These are phyloP conservation scores for Leptinotarsa undecemlineata DNA, from an alignment of 1,140 invertebrate species.

Conservation along the genomic window DNA sequence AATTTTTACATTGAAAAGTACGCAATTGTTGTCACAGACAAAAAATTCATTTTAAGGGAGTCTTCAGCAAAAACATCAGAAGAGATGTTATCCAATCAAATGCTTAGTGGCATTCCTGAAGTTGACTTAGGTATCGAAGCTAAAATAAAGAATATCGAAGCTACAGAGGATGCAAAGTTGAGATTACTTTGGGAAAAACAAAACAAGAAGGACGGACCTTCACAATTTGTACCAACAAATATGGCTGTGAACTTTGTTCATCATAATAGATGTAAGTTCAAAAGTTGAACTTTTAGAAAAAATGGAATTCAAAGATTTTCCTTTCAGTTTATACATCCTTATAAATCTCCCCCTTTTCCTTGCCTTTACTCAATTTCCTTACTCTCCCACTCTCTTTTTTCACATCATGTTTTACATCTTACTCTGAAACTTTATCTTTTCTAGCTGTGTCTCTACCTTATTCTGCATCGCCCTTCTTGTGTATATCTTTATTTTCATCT, in stretches of 20 bases:
- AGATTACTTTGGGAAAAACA: conserved; percentile 85
- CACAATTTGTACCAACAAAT: conserved; percentile 95
- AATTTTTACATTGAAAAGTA: too few relatives aligned
- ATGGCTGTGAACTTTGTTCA: conserved; percentile 98
- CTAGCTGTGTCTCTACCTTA: too few relatives aligned
- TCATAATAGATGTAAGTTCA: conserved; percentile 84
- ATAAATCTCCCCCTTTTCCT: too few relatives aligned
- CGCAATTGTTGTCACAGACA: too few relatives aligned
- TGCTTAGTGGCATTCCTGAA: conserved; percentile 99
- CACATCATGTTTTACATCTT: too few relatives aligned
- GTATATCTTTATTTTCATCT: too few relatives aligned
- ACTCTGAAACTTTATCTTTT: too few relatives aligned
- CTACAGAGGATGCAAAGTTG: conserved; percentile 95
- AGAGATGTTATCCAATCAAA: conserved; percentile 99
- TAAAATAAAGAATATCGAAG: conserved; percentile 97
- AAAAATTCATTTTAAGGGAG: not conserved
- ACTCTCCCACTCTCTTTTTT: too few relatives aligned
- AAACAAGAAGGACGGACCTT: conserved; percentile 91
- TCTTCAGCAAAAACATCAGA: conserved; percentile 71
- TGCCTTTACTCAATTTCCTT: too few relatives aligned
- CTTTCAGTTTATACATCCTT: not conserved
- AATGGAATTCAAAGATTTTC: not conserved
- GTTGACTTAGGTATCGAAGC: conserved; percentile 98
- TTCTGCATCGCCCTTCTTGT: too few relatives aligned
- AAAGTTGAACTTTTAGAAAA: not conserved